Evolutionary conservation across 2,888 invertebrate species (phyloP), one percentile per base, ranked within the genome.

Genomic region (Ametastegia equiseti): DNA sequence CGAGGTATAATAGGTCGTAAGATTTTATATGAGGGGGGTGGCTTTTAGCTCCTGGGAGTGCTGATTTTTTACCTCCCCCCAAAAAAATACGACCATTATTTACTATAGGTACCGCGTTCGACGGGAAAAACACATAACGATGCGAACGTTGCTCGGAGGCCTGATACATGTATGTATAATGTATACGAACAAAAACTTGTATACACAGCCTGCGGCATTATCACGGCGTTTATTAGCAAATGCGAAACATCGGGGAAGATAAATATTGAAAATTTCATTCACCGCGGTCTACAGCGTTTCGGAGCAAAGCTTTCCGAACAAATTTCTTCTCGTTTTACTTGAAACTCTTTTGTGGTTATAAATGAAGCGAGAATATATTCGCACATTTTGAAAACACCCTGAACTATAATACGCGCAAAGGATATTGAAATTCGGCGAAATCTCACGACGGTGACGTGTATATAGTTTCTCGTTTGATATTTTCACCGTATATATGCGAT

Each of bases 141-240:
- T n/a, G n/a, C n/a, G n/a, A n/a, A n/a, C n/a, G n/a, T n/a, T n/a
- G n/a, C n/a, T n/a, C n/a, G n/a, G n/a, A n/a, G n/a, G n/a, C n/a
- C n/a, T n/a, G n/a, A n/a, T n/a, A n/a, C n/a, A n/a, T n/a, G n/a
- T n/a, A n/a, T n/a, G n/a, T n/a, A n/a, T n/a, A n/a, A n/a, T n/a
- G n/a, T n/a, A n/a, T n/a, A n/a, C n/a, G n/a, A n/a, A 50, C 50
- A 19, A 15, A 50, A 50, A 50, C n/a, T 1, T n/a, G n/a, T 7
- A n/a, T 50, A n/a, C 9, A 50, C 50, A 50, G 50, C n/a, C 5
- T 60, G 0, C 27, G 23, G 63, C n/a, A n/a, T 63, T 30, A 30
- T 23, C 3, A 54, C 23, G 11, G n/a, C 63, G 63, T 63, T 63
- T n/a, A 63, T 63, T 63, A 63, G 63, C 63, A 33, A 27, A 63